Base-by-base conservation (phyloP, 2,113 vertebrate species). In the Oxygymnocypris stewartii region DNA sequence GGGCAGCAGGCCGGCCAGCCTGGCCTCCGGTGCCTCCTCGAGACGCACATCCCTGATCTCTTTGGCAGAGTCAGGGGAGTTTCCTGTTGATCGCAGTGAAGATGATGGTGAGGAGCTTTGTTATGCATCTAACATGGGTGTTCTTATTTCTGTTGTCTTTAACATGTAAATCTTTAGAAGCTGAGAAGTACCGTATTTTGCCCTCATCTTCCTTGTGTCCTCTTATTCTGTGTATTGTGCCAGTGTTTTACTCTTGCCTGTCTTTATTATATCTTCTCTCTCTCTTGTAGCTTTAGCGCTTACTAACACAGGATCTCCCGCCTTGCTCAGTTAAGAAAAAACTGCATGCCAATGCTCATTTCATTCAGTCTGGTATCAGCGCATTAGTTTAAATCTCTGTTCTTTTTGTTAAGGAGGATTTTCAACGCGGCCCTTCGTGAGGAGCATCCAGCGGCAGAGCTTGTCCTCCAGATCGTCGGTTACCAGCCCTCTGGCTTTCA, bases 371-470 rank as follows among this genome's bases (percentile, higher is more conserved):
- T 87, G 0, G 61, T 80, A 73, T 87, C 73, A 83, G 74, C 84
- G 49, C 87, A 88, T 87, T 87, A 59, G 89, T 89, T 90, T 89
- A 79, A 89, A 88, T 77, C 65, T 88, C 54, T 89, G 10, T 87
- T 57, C 65, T 84, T 90, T 86, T 82, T 77, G 6, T 69, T 65
- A 49, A 98, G 98, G 98, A 88, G 98, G 98, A 42, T 99, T 99
- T 93, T 99, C 98, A 0, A 96, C 97, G 8, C 96, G 98, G 0
- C 98, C 98, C 0, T 99, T 99, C 35, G 98, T 99, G 82, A 94
- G 97, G 88, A 99, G 98, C 44, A 98, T 99, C 57, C 98, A 99
- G 35, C 97, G 96, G 13, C 98, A 99, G 94, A 99, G 97, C 91
- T 85, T 95, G 89, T 98, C 97, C 0, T 97, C 97, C 35, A 90